Percentiles rank a stretch among this genome's conserved stretches.
Conservation (phyloP, 2,797 vertebrate species). For the Lycodopsis pacificus region DNA sequence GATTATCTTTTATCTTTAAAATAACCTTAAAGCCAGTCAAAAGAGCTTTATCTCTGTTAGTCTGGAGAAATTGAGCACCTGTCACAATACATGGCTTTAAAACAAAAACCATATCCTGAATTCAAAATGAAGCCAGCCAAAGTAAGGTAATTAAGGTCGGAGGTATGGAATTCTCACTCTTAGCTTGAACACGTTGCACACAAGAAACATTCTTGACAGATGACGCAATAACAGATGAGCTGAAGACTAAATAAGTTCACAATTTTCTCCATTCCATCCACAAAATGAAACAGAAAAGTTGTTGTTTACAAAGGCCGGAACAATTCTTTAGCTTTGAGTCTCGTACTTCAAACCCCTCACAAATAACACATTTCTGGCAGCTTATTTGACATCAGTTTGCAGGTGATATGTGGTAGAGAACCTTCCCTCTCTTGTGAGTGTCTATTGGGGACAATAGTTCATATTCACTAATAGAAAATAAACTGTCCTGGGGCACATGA, state of each 20-base stretch:
- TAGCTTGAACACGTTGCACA: conserved; percentile 10
- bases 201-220: background rate
- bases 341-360: conserved; percentile 30
- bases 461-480: conserved; percentile 71
- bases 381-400: conserved; percentile 49
- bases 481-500: conserved; percentile 72
- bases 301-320: conserved; percentile 21
- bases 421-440: conserved; percentile 21
- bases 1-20: conserved; percentile 48
- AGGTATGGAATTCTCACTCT: conserved; percentile 23
- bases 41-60: conserved; percentile 23
- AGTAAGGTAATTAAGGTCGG: conserved; percentile 35
- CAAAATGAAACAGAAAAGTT: conserved; percentile 27
- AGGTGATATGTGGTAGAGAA: conserved; percentile 45
- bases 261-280: conserved; percentile 12
- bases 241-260: conserved; percentile 19
- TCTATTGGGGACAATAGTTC: conserved; percentile 59
- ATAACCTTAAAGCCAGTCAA: conserved; percentile 47
- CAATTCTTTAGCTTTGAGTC: conserved; percentile 8
- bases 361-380: conserved; percentile 40
- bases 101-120: conserved; percentile 16
- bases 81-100: conserved; percentile 43
- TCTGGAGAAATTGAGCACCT: conserved; percentile 42
- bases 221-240: conserved; percentile 29
- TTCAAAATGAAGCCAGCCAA: conserved; percentile 40